Base-by-base conservation (phyloP, 2,797 vertebrate genomes). In the Momotus momota region DNA sequence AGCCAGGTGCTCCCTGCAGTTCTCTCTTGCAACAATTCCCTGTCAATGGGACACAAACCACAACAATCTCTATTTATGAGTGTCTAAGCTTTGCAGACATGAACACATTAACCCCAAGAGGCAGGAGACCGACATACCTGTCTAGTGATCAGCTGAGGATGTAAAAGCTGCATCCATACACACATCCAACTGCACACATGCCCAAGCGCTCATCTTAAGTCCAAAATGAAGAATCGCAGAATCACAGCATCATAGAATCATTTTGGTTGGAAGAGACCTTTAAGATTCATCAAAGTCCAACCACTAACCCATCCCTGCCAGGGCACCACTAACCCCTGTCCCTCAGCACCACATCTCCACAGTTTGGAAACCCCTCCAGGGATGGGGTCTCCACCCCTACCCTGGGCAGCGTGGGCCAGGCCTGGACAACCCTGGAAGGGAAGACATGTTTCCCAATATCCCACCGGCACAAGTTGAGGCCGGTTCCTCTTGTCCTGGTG, bases 151-250 rank as follows among this genome's bases (percentile, higher is more conserved):
- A 23, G 21, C 20, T 61, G 7, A 61, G 12, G 43, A 49, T 9
- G 16, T 14, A 55, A 40, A 45, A 66, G n/a, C 10, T 13, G 20
- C 41, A 55, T 54, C 40, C 14, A 26, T 4, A 19, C 41, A 14
- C 29, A 4, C 3, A 5, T 31, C 25, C 7, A 4, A 0, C 2
- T 7, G 5, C 72, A 31, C 35, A 22, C 5, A 5, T 3, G 9
- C 26, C 33, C 41, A 21, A 60, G 29, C 52, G 22, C 29, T 64
- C 4, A 31, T 51, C 29, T 70, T 45, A 48, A 49, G 41, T n/a
- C 19, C 14, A 49, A 49, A 45, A 22, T 18, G 45, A 85, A 12
- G 51, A 52, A 51, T 51, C 26, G 15, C 9, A 60, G 33, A 38
- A 38, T 38, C 15, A 27, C 14, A 60, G 9, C 26, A 27, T 26